Base-by-base conservation (phyloP, 2,113 vertebrate species). In the Salminus brasiliensis region DNA sequence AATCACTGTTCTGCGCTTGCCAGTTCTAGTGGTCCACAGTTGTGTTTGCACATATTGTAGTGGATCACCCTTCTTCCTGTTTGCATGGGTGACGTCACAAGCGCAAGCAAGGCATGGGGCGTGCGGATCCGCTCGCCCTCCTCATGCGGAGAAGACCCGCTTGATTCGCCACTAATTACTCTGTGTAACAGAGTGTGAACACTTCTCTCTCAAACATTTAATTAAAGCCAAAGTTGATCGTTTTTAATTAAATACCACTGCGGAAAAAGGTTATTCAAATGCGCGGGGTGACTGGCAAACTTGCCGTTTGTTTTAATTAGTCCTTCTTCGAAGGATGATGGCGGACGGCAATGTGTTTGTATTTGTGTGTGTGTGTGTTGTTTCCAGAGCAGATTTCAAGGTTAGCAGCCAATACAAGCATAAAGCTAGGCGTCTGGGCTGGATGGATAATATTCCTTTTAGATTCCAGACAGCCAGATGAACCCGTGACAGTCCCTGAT, bases 141-240 rank as follows among this genome's bases (percentile, higher is more conserved):
- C 84, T 80, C 86, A 79, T 73, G 53, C 34, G 29, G 72, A 85
- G 39, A 78, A 60, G 66, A 85, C 78, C 84, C 71, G 43, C 79
- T 87, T 80, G 82, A 87, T 85, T 88, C 79, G 79, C 53, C 78
- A 71, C 85, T 89, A 89, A 90, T 89, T 89, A 91, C 85, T 80
- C 83, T 79, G 79, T 85, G 84, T 85, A 87, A 83, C 83, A 77
- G 84, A 86, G 80, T 87, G 86, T 88, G 87, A 89, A 87, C 69
- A 30, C 79, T 78, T 39, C 62, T 49, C 71, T 66, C 79, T 86
- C 80, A 77, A 81, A 60, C 77, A 72, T 82, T 83, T 87, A 84
- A 88, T 86, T 89, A 87, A 80, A 85, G 85, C 81, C 78, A 83
- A 88, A 90, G 72, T 89, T 88, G 79, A 86, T 90, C 82, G 78